Evolutionary conservation across 2,888 invertebrate genomes (phyloP).

Genomic region (Temnothorax rugatulus): DNA sequence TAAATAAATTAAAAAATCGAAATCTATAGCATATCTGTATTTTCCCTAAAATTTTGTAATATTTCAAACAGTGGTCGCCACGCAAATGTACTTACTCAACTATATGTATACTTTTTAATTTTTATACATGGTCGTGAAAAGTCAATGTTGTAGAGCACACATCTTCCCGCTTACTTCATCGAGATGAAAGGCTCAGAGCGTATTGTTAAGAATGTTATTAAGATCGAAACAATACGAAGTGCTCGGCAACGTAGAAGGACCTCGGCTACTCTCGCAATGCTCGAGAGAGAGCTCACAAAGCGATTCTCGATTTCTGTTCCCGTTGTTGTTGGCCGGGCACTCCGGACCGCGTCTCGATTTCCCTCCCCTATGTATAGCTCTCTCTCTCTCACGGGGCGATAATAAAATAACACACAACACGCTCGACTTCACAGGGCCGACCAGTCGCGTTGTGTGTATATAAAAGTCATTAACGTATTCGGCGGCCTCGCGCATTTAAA

Average conservation of each 20-base stretch:
- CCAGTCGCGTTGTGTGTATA: slow-evolving; percentile 60
- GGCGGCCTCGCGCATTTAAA: slow-evolving; percentile 69
- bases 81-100: not conserved
- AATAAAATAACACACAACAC: slow-evolving; percentile 70
- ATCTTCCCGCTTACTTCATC: slow-evolving; percentile 26
- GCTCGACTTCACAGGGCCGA: slow-evolving; percentile 66
- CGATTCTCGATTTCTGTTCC: slow-evolving; percentile 72
- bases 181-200: slow-evolving; percentile 21
- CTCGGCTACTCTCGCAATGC: slow-evolving; percentile 66
- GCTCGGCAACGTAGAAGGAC: slow-evolving; percentile 61
- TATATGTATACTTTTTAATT: not conserved
- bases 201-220: slow-evolving; percentile 61
- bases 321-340: slow-evolving; percentile 59
- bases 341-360: slow-evolving; percentile 57
- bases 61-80: not conserved
- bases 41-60: not conserved
- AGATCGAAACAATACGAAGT: slow-evolving; percentile 62
- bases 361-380: slow-evolving; percentile 19
- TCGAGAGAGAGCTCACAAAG: slow-evolving; percentile 65
- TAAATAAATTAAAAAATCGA: not conserved
- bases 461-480: slow-evolving; percentile 75
- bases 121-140: not conserved
- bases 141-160: not conserved
- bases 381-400: slow-evolving; percentile 52
- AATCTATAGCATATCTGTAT: not conserved